Base-by-base conservation (phyloP, 92 coral and sea anemone genomes). In the Ricordea florida region DNA sequence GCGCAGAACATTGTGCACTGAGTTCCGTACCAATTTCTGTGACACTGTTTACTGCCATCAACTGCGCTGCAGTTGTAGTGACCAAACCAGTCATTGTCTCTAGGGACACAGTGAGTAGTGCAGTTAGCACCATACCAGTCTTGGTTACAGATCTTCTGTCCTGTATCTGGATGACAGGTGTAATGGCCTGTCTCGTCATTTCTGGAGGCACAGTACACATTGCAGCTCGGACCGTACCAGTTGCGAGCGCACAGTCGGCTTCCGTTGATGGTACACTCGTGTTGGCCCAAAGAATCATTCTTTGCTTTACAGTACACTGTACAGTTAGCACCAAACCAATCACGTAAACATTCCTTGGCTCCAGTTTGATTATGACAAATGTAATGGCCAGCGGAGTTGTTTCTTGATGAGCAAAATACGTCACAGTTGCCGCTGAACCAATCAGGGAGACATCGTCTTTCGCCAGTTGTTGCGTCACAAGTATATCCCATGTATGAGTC, bases 281-380 rank as follows among this genome's bases (percentile, higher is more conserved):
- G 87, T 51, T 85, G 92, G 2, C 83, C 92, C 24, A 52, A 20
- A 49, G 74, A 36, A 40, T 70, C 82, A 62, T 87, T 80, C 34
- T 34, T 71, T 11, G 53, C 21, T 28, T 56, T 25, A 48, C 97
- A 92, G 50, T 62, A 76, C 21, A 50, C 82, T 9, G 64, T 72
- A 38, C 98, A 92, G 57, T 81, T 66, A n/a, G 84, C 74, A 11
- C 91, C 97, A 67, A 63, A 90, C 98, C 96, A 93, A 72, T 93
- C 47, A 5, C 66, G 30, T 1, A 77, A 36, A 62, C 97, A 91
- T 26, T 68, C 82, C 24, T 79, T 92, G 6, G 89, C 69, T 32
- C 97, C 97, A 29, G 66, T 69, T 6, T 27, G 32, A 14, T 6
- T 40, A 34, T 83, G 57, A 49, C 97, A 91, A 18, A 28, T 62